Conservation (phyloP, 30 jellyfish, hydroid and myxozoan genomes). For the Chrysaora quinquecirrha region DNA sequence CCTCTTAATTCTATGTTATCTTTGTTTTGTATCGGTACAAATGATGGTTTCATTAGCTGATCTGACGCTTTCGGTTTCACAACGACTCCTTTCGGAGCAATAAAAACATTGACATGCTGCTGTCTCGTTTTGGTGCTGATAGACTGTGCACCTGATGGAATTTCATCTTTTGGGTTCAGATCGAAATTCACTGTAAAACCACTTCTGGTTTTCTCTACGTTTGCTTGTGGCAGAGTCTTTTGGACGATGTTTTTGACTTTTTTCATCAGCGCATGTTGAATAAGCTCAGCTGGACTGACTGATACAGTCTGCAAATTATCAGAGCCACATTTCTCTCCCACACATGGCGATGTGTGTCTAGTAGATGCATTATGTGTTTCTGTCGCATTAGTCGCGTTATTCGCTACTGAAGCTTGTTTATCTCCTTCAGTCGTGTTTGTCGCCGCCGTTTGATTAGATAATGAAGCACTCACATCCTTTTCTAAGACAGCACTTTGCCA, state of each 20-base stretch:
- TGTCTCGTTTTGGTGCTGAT: slow-evolving; percentile 71
- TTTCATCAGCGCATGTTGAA: slow-evolving; percentile 74
- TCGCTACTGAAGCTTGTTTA: slow-evolving; percentile 4
- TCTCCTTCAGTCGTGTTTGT: slow-evolving; percentile 13
- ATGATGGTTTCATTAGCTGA: slow-evolving; percentile 91
- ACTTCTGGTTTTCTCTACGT: slow-evolving; percentile 82
- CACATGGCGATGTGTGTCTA: slow-evolving; percentile 50
- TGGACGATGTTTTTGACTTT: slow-evolving; percentile 71
- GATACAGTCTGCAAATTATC: slow-evolving; percentile 51
- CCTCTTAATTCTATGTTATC: slow-evolving; percentile 90
- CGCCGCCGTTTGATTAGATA: background rate
- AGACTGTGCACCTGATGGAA: slow-evolving; percentile 64
- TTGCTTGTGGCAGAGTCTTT: slow-evolving; percentile 88
- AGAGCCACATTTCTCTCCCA: slow-evolving; percentile 29
- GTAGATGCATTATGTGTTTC: slow-evolving; percentile 32
- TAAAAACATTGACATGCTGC: slow-evolving; percentile 93
- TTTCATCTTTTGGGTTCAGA: slow-evolving; percentile 90
- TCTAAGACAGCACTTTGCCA: slow-evolving; percentile 62
- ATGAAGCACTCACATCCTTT: slow-evolving; percentile 35
- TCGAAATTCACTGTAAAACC: slow-evolving; percentile 93
- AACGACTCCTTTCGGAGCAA: slow-evolving; percentile 97
- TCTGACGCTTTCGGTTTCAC: slow-evolving; percentile 96
- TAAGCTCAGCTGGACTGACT: slow-evolving; percentile 81
- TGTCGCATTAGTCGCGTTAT: background rate
- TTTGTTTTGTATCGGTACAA: slow-evolving; percentile 91